These are phyloP conservation scores for Chymomyza amoena DNA, from an alignment of 2,888 invertebrate species.

Conservation along the genomic window DNA sequence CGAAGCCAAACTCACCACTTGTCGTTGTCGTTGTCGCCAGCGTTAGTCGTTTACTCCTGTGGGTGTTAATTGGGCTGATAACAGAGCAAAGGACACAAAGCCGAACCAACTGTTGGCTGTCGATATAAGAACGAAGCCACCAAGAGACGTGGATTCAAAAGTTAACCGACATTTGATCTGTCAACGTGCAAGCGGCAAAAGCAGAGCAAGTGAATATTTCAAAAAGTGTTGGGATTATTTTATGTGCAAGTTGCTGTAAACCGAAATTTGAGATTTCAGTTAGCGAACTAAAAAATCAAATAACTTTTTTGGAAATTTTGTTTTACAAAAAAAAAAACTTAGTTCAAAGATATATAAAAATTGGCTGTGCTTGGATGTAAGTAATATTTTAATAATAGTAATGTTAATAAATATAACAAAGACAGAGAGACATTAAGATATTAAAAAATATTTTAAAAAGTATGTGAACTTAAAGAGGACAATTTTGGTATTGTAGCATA, in stretches of 20 bases:
- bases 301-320: no score
- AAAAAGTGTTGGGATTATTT: neutral
- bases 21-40: constrained; percentile 43
- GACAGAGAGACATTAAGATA: no score
- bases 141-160: constrained; percentile 73
- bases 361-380: neutral
- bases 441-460: no score
- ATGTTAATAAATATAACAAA: no score
- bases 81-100: constrained; percentile 25
- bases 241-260: no score
- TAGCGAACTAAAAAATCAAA: no score
- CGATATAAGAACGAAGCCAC: constrained; percentile 71
- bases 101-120: constrained; percentile 8
- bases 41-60: constrained; percentile 32
- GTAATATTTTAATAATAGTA: neutral
- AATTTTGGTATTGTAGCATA: no score
- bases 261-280: no score
- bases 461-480: no score
- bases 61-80: constrained; percentile 39
- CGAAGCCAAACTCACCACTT: neutral
- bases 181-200: constrained; percentile 55
- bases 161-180: constrained; percentile 76
- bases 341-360: neutral
- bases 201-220: neutral
- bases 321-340: no score